phyloP scores from a whole-genome alignment of 2,797 vertebrate species.

The Pseudochirops cupreus region DNA sequence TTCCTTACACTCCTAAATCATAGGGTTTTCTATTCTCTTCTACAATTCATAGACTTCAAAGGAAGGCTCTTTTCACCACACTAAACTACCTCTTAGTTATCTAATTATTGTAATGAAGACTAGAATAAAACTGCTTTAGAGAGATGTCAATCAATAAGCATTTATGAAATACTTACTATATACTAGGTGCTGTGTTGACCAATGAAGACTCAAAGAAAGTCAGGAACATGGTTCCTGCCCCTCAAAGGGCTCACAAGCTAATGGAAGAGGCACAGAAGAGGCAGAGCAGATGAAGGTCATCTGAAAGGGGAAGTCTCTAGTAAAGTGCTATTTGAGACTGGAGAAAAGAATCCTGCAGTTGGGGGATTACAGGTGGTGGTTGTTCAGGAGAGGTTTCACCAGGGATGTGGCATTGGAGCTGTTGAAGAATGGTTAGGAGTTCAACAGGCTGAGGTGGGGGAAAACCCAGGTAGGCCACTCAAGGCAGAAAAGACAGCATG shows the following conservation, averaged over 20 bases:
- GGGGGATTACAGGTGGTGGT: neutral
- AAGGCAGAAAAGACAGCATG: neutral
- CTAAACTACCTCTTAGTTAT: neutral
- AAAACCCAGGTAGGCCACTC: neutral
- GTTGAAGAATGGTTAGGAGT: neutral
- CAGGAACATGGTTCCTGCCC: neutral
- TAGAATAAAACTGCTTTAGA: neutral
- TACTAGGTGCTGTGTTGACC: neutral
- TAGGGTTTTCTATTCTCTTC: neutral
- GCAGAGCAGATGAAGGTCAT: neutral
- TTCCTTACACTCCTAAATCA: neutral
- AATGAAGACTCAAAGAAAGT: neutral
- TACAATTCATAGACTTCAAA: neutral
- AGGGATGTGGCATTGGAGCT: neutral
- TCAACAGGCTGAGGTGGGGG: neutral
- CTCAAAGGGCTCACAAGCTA: neutral
- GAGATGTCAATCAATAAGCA: neutral
- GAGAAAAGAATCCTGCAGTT: neutral
- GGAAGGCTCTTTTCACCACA: neutral
- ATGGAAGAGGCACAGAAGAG: neutral
- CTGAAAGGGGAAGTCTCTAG: neutral
- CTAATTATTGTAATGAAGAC: neutral
- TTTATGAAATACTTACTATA: neutral
- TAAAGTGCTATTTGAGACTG: neutral
- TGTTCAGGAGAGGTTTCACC: neutral